A percentile compares a stretch with the other conserved stretches of the same genome.
These are phyloP conservation scores for Athalia cordata DNA, from an alignment of 2,888 invertebrate genomes.

Conservation along the genomic window DNA sequence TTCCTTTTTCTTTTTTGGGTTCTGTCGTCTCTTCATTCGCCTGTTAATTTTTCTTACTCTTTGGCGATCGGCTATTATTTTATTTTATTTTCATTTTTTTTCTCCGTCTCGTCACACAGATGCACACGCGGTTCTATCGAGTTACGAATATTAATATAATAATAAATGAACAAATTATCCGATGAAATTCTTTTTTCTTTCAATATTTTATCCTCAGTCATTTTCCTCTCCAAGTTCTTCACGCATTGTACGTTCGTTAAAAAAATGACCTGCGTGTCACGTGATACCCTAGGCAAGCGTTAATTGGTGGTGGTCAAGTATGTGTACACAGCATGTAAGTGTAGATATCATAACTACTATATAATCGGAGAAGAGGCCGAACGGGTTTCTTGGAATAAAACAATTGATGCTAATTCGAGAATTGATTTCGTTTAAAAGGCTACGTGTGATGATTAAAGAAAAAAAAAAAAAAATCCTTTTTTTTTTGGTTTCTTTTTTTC, in stretches of 20 bases:
- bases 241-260: neutral
- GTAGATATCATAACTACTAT: too few relatives aligned
- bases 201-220: neutral
- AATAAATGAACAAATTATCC: too few relatives aligned
- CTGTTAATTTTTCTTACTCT: too few relatives aligned
- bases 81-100: neutral
- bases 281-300: conserved; percentile 3
- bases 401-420: conserved; percentile 32
- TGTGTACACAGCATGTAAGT: too few relatives aligned
- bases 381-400: conserved; percentile 29
- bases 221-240: neutral
- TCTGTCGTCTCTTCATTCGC: neutral
- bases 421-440: conserved; percentile 29
- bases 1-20: neutral
- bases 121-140: too few relatives aligned
- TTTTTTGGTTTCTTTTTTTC: too few relatives aligned
- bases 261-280: conserved; percentile 18
- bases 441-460: neutral
- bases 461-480: too few relatives aligned
- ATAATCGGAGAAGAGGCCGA: too few relatives aligned
- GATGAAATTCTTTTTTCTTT: neutral
- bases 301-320: conserved; percentile 24
- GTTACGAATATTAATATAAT: too few relatives aligned
- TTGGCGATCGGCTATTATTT: too few relatives aligned
- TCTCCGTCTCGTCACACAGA: too few relatives aligned